Conservation (phyloP, 2,113 vertebrate species). For the Forbesichthys agassizii region DNA sequence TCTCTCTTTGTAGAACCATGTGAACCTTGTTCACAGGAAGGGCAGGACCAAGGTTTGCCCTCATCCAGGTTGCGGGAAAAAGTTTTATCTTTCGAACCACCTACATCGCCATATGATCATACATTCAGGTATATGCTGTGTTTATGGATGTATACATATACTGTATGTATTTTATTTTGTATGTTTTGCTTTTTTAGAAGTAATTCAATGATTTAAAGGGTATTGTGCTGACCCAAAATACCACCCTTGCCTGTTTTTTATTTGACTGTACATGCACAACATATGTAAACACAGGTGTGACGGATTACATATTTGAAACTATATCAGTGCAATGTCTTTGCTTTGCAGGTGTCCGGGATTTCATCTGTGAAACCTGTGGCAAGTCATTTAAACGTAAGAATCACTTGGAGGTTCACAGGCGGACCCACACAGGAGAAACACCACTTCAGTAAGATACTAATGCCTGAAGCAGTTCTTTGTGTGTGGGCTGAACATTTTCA, state of each 20-base stretch:
- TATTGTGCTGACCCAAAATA: no score
- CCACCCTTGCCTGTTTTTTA: no score
- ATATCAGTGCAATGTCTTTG: not conserved
- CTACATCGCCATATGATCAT: conserved; percentile 93
- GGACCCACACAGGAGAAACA: conserved; percentile 90
- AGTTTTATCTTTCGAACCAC: conserved; percentile 91
- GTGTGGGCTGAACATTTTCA: no score
- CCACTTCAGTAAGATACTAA: conserved; percentile 84
- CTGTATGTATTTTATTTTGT: not conserved
- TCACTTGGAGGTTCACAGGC: conserved; percentile 89
- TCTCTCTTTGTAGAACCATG: conserved; percentile 80
- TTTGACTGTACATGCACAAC: not conserved
- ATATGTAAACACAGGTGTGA: not conserved
- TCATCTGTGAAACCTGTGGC: conserved; percentile 91
- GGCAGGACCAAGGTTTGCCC: conserved; percentile 90
- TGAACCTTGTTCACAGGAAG: conserved; percentile 90
- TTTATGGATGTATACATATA: no score
- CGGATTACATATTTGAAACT: not conserved
- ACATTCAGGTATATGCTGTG: conserved; percentile 79
- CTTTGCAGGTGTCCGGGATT: conserved; percentile 82
- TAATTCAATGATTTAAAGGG: no score
- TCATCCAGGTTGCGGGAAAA: conserved; percentile 90
- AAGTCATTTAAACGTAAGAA: conserved; percentile 96
- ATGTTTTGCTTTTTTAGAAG: not conserved
- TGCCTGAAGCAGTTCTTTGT: not conserved